Evolutionary conservation across 2,797 vertebrate genomes (phyloP), one percentile per base, ranked within the genome.

Genomic region (Diceros bicornis): DNA sequence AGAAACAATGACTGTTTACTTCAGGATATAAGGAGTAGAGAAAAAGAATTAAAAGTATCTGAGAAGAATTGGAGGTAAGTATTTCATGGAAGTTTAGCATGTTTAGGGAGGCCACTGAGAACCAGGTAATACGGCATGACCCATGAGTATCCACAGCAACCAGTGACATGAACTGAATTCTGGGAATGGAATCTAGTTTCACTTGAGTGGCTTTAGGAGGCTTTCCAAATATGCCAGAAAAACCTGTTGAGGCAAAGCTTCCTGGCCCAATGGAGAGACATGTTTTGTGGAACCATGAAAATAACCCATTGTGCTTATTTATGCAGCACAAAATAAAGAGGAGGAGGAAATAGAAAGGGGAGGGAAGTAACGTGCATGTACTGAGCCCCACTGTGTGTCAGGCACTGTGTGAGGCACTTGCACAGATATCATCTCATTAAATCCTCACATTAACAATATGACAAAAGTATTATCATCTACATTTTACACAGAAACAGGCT

Each of bases 1-100:
- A 96, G 29, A 95, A 91, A 71, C 25, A 41, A 86, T 23, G 44
- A 81, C 57, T 52, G 52, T 82, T 97, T 81, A 75, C 32, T 92
- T 94, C 23, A 75, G 55, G 21, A 29, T 20, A 47, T 5, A 62
- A 89, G 68, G 79, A 72, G 9, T 25, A 59, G 23, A 89, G 47
- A 66, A 97, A 86, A 83, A 16, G 61, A 94, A 94, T 75, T 69
- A 12, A 88, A 94, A 84, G 55, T 64, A 81, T 59, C 59, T 59
- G 55, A 61, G 57, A 92, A 95, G 72, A 57, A 89, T 21, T 55
- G 6, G 4, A 72, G 11, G 23, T 44, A 72, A 82, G 29, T 61
- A 50, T 83, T 85, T 68, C 64, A 81, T 52, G 47, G 50, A 77
- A 57, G 7, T 34, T 82, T 77, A 77, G 74, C 47, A 68, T 88